Evolutionary conservation across 2,113 vertebrate genomes (phyloP).

Genomic region (Ceratotherium simum): DNA sequence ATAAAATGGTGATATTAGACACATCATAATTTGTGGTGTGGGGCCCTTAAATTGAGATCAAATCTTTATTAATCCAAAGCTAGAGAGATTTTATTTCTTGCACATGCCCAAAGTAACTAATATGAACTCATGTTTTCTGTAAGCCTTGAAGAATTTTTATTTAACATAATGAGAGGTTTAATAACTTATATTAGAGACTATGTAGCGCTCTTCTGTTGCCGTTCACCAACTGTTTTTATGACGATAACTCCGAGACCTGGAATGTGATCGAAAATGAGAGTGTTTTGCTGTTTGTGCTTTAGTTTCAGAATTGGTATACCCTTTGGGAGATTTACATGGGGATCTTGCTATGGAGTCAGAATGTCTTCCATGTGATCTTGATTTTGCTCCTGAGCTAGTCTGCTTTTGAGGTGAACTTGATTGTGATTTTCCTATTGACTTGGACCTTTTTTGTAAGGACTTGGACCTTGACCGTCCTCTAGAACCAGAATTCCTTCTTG

Average conservation of each 20-base stretch:
- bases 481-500: conserved; percentile 84
- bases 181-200: conserved; percentile 64
- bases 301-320: conserved; percentile 70
- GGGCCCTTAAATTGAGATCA: conserved; percentile 55
- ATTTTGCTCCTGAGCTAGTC: conserved; percentile 83
- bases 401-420: conserved; percentile 81
- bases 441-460: conserved; percentile 77
- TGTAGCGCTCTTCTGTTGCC: conserved; percentile 69
- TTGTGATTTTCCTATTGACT: conserved; percentile 80
- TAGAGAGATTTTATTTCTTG: conserved; percentile 72
- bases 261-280: conserved; percentile 77
- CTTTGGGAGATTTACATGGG: conserved; percentile 80
- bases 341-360: conserved; percentile 79
- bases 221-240: conserved; percentile 82
- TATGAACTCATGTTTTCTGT: conserved; percentile 70
- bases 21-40: conserved; percentile 44
- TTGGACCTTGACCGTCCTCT: conserved; percentile 81
- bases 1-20: conserved; percentile 40
- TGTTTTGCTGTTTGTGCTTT: conserved; percentile 69
- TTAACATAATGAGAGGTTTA: conserved; percentile 67
- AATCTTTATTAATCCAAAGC: conserved; percentile 57
- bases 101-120: conserved; percentile 59
- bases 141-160: conserved; percentile 75
- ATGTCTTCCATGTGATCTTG: conserved; percentile 80
- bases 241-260: conserved; percentile 80